Evolutionary conservation across 2,797 vertebrate species (phyloP), one percentile per base, ranked within the genome.

Genomic region (Coccyzus lansbergi): DNA sequence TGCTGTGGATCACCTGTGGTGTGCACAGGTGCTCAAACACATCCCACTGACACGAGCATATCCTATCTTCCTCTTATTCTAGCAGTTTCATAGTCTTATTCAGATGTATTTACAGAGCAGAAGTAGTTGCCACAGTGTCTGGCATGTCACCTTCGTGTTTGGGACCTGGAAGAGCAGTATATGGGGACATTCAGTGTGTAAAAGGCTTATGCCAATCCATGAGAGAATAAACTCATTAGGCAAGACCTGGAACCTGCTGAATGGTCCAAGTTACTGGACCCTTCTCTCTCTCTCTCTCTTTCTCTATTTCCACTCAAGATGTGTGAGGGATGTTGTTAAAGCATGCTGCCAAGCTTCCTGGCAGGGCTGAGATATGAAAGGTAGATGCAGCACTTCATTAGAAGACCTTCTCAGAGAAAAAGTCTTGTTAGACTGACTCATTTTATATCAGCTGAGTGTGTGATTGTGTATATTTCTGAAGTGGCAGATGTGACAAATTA

Each of bases 361-460:
- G 48, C 64, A 86, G 18, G 29, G 8, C 15, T 64, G 44, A 49
- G 15, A 62, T 8, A 3, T 60, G 68, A 90, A 83, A 88, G 36
- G 56, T 52, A 93, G 84, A 86, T 34, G n/a, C 31, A 72, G 20
- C 21, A 34, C 29, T 92, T 93, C 56, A 13, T 60, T 51, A 77
- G 46, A 59, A 68, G 56, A 69, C 59, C 7, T 6, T 78, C 18
- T 70, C 7, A 29, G 36, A 80, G 46, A 65, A 79, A 67, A 76
- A 82, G 25, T 2, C 33, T 51, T 64, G 67, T 90, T 92, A 94
- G 90, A 90, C 55, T 12, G 4, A 64, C 52, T 88, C 55, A 74
- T 91, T 93, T 93, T 94, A 86, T 83, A 79, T 65, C 59, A 79
- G 18, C 36, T 2, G 4, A 62, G 55, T 72, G 51, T 88, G 69